These are phyloP conservation scores for Sinocyclocheilus rhinocerous DNA, from an alignment of 2,113 vertebrate genomes.

Conservation along the genomic window DNA sequence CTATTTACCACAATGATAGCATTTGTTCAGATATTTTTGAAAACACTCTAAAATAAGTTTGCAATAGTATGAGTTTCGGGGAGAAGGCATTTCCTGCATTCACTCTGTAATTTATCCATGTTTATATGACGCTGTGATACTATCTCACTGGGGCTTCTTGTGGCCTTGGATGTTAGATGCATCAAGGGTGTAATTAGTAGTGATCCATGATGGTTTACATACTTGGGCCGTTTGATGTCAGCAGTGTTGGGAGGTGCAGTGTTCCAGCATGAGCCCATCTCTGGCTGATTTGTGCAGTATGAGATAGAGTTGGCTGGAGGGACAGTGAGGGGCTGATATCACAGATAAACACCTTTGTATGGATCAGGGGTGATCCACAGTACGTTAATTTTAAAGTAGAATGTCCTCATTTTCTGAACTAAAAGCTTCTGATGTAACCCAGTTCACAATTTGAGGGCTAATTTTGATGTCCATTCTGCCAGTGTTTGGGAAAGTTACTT, in stretches of 20 bases:
- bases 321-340: slow-evolving; percentile 17
- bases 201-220: slow-evolving; percentile 38
- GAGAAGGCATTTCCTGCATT: slow-evolving; percentile 60
- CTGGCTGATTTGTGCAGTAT: neutral
- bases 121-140: slow-evolving; percentile 59
- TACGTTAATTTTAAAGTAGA: too few relatives aligned
- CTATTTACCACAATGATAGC: neutral
- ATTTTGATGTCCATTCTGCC: too few relatives aligned
- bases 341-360: neutral
- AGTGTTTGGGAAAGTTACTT: too few relatives aligned
- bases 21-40: neutral
- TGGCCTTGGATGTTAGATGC: slow-evolving; percentile 37
- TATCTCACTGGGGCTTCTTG: slow-evolving; percentile 55
- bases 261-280: slow-evolving; percentile 32
- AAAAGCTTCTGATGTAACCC: too few relatives aligned
- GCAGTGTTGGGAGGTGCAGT: slow-evolving; percentile 30
- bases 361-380: neutral
- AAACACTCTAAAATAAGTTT: slow-evolving; percentile 35
- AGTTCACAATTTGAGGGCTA: too few relatives aligned
- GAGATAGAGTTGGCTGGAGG: neutral
- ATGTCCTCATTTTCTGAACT: too few relatives aligned
- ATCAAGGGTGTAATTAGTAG: slow-evolving; percentile 55
- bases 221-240: slow-evolving; percentile 50
- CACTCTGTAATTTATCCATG: slow-evolving; percentile 56
- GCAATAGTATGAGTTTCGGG: neutral